A percentile compares a stretch with the other conserved stretches of the same genome.
Conservation (phyloP, 1,140 invertebrate genomes). For the Calosoma granatense region DNA sequence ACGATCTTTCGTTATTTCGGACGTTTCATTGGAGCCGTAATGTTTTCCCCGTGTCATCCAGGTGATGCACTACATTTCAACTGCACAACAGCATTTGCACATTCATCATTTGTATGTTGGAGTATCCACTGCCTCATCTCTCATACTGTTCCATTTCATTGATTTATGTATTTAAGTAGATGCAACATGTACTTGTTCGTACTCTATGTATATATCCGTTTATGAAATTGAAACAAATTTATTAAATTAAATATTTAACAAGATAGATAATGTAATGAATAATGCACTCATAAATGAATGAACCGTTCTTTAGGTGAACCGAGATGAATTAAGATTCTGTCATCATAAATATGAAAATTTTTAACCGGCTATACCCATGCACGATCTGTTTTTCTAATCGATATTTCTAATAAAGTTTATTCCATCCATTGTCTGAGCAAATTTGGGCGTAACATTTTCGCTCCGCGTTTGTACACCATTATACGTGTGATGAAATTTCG, state of each 20-base stretch:
- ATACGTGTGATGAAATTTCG: conserved; percentile 8
- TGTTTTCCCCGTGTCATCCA: too few species aligned
- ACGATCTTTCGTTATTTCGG: not conserved
- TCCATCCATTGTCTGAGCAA: not conserved
- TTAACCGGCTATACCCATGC: not conserved
- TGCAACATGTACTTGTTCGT: too few species aligned
- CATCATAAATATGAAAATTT: conserved; percentile 3
- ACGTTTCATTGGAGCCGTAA: not conserved
- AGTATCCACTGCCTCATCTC: too few species aligned
- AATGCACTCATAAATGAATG: too few species aligned
- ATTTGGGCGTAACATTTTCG: conserved; percentile 3
- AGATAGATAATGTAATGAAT: too few species aligned
- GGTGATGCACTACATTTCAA: too few species aligned
- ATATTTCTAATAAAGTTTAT: conserved; percentile 9
- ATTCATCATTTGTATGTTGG: too few species aligned
- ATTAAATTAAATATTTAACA: not conserved
- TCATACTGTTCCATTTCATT: too few species aligned
- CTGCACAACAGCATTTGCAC: too few species aligned
- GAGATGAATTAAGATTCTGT: conserved; percentile 3
- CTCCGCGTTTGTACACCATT: not conserved
- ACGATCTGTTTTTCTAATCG: conserved; percentile 4
- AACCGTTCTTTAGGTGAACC: too few species aligned
- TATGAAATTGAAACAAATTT: not conserved
- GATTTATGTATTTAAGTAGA: too few species aligned
- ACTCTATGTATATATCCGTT: too few species aligned